These are phyloP conservation scores for Vireo altiloquus DNA, from an alignment of 2,113 vertebrate genomes.

Conservation along the genomic window DNA sequence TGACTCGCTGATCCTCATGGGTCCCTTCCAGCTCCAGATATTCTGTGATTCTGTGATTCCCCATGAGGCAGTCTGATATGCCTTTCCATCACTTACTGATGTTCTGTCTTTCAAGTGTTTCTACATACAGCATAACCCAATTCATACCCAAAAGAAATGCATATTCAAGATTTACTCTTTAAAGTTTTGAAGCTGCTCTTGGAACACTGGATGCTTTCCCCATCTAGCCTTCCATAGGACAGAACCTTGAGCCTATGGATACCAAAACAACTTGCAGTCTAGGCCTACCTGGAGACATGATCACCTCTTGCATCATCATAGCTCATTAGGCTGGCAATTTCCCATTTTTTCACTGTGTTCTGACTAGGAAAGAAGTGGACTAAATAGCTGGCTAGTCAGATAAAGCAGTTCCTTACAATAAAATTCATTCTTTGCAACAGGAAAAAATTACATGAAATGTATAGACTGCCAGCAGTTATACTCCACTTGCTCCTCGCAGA, in stretches of 20 bases:
- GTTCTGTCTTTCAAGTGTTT: not conserved
- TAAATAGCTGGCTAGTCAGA: not conserved
- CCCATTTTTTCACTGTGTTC: not conserved
- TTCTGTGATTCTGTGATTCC: not conserved
- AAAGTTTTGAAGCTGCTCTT: not conserved
- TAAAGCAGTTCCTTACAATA: not conserved
- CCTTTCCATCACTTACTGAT: not conserved
- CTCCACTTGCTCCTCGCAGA: not conserved
- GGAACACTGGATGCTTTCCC: not conserved
- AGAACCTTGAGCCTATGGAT: not conserved
- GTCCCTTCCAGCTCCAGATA: not conserved
- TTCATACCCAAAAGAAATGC: not conserved
- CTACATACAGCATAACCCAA: not conserved
- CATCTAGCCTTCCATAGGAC: not conserved
- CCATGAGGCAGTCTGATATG: not conserved
- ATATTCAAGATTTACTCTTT: not conserved
- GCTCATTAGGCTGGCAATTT: not conserved
- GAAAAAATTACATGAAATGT: not conserved
- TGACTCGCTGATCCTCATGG: accelerated
- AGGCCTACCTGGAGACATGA: not conserved
- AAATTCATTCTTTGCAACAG: not conserved
- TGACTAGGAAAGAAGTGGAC: not conserved
- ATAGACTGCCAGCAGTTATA: not conserved
- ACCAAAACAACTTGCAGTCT: not conserved
- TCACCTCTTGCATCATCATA: not conserved